phyloP scores from a whole-genome alignment of 1,140 invertebrate species.

The Microplitis demolitor region DNA sequence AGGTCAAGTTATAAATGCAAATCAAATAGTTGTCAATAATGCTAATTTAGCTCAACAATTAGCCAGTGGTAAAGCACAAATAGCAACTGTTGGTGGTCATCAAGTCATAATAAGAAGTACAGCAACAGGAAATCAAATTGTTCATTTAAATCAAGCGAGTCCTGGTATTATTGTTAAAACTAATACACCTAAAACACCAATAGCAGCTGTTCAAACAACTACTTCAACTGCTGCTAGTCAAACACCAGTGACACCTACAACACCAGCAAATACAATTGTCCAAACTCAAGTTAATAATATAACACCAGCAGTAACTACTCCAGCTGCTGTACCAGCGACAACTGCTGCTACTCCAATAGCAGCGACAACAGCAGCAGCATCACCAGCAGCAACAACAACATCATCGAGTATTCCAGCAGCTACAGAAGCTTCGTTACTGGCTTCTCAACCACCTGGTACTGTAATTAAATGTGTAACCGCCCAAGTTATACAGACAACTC shows the following conservation, averaged over 20 bases:
- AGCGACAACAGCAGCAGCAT: constrained; percentile 22
- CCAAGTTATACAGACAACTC: constrained; percentile 78
- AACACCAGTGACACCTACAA: constrained; percentile 36
- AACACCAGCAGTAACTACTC: constrained; percentile 35
- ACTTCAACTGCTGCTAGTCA: neutral
- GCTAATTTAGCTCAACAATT: constrained; percentile 76
- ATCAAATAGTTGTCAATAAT: constrained; percentile 78
- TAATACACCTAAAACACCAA: constrained; percentile 16
- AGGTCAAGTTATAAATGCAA: constrained; percentile 54
- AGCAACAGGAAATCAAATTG: constrained; percentile 74
- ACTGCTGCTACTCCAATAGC: constrained; percentile 30
- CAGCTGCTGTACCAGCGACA: constrained; percentile 34
- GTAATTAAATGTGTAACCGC: constrained; percentile 86
- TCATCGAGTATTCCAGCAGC: constrained; percentile 51
- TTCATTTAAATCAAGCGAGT: constrained; percentile 53
- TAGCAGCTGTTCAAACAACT: neutral
- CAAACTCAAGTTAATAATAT: constrained; percentile 24
- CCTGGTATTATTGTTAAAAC: constrained; percentile 56
- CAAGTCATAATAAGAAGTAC: constrained; percentile 74
- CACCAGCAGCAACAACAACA: constrained; percentile 25
- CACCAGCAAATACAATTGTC: constrained; percentile 16
- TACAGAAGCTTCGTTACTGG: constrained; percentile 73
- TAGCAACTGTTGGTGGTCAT: constrained; percentile 83
- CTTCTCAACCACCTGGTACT: constrained; percentile 80
- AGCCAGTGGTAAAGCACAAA: constrained; percentile 76